A percentile compares a stretch with the other conserved stretches of the same genome.
phyloP scores from a whole-genome alignment of 2,888 invertebrate genomes.

The Polietes domitor region DNA sequence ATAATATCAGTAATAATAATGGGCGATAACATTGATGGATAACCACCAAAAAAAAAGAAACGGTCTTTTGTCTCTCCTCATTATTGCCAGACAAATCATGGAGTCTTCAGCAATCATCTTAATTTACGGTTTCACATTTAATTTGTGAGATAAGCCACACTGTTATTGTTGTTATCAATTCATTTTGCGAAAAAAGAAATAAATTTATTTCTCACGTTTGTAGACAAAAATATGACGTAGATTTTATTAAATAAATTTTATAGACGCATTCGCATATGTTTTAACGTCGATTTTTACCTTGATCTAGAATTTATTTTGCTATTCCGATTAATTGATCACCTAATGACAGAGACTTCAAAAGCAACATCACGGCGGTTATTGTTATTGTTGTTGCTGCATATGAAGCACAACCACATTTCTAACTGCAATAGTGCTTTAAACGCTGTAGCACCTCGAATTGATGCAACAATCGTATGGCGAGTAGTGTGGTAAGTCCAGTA shows the following conservation, averaged over 20 bases:
- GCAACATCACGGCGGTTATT: slow-evolving; percentile 76
- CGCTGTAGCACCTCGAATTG: slow-evolving; percentile 11
- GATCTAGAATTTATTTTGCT: slow-evolving; percentile 76
- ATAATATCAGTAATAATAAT: neutral
- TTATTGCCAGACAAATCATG: neutral
- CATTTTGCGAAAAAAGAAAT: neutral
- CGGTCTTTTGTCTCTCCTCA: slow-evolving; percentile 37
- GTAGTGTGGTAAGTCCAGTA: neutral
- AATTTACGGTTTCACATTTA: slow-evolving; percentile 23
- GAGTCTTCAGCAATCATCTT: neutral
- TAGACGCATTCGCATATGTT: neutral
- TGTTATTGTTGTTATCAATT: slow-evolving; percentile 37
- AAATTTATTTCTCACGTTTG: neutral
- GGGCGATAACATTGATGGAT: neutral
- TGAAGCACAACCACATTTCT: slow-evolving; percentile 10
- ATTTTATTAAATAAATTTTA: slow-evolving; percentile 5
- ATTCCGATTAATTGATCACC: slow-evolving; percentile 79
- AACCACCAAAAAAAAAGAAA: slow-evolving; percentile 43
- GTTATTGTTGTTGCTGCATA: slow-evolving; percentile 24
- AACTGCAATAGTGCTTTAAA: neutral
- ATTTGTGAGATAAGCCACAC: neutral
- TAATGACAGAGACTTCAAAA: slow-evolving; percentile 77
- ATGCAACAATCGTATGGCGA: neutral
- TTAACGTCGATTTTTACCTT: slow-evolving; percentile 63
- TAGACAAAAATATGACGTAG: neutral